phyloP scores from a whole-genome alignment of 2,113 vertebrate genomes.

The Eolophus roseicapilla region DNA sequence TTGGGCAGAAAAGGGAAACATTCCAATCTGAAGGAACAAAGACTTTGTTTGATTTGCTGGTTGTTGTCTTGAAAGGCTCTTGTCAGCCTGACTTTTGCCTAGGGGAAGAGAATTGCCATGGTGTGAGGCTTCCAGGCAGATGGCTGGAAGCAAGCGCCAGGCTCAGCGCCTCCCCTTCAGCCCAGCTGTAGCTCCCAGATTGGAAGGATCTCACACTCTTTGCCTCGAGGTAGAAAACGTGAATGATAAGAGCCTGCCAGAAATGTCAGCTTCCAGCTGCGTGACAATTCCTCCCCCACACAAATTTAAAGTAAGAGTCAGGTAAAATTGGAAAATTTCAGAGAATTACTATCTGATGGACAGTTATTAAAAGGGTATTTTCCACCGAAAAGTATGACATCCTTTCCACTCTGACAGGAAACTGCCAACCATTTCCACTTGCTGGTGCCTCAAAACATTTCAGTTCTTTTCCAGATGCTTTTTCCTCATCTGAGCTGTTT shows the following conservation, averaged over 20 bases:
- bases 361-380: slow-evolving; percentile 36
- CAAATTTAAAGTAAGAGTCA: slow-evolving; percentile 45
- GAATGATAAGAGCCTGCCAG: slow-evolving; percentile 61
- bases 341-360: slow-evolving; percentile 11
- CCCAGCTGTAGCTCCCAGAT: slow-evolving; percentile 61
- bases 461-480: neutral
- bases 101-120: slow-evolving; percentile 33
- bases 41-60: slow-evolving; percentile 54
- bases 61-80: slow-evolving; percentile 60
- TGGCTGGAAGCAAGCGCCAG: slow-evolving; percentile 45
- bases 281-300: slow-evolving; percentile 34
- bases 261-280: slow-evolving; percentile 55
- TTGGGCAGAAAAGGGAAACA: slow-evolving; percentile 59
- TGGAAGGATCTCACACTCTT: slow-evolving; percentile 49
- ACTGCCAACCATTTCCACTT: neutral
- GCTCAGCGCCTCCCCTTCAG: neutral
- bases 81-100: slow-evolving; percentile 61
- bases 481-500: neutral
- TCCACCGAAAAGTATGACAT: neutral
- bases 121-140: slow-evolving; percentile 61
- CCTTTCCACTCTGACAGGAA: neutral
- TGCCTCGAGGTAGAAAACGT: slow-evolving; percentile 55
- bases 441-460: neutral
- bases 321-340: slow-evolving; percentile 34
- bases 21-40: slow-evolving; percentile 63